Evolutionary conservation across 37 sponge, comb jelly and placozoan genomes (phyloP).

Genomic region (Cliona cf. orientalis): DNA sequence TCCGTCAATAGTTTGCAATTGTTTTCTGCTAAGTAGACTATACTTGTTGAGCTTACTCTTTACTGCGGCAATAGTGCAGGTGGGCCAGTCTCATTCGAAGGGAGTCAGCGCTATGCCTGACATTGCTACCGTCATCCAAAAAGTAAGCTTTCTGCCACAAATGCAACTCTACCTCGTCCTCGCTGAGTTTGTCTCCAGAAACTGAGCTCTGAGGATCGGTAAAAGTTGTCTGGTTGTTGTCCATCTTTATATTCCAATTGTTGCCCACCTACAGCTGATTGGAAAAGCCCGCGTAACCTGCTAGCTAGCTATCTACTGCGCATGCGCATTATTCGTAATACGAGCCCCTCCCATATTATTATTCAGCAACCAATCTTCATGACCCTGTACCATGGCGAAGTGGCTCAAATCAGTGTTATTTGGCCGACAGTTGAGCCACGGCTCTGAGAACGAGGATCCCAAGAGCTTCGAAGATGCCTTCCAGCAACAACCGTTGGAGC

Average conservation of each 20-base stretch:
- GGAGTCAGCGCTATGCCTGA: conserved; percentile 41
- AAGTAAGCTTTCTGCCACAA: conserved; percentile 73
- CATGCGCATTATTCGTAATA: background rate
- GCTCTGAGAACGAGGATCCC: conserved; percentile 66
- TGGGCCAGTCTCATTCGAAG: conserved; percentile 48
- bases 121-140: background rate
- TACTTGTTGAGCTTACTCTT: conserved; percentile 8
- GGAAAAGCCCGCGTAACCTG: background rate
- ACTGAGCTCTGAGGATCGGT: background rate
- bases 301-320: background rate
- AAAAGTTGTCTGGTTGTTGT: background rate
- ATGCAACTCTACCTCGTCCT: conserved; percentile 19
- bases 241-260: background rate
- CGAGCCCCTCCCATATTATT: background rate
- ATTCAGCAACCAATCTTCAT: no score
- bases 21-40: background rate
- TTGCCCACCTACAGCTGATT: background rate
- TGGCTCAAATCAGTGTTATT: conserved; percentile 66
- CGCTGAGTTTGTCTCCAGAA: background rate
- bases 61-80: conserved; percentile 6
- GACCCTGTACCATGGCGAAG: conserved; percentile 2
- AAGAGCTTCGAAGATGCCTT: conserved; percentile 66
- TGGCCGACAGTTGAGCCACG: conserved; percentile 77
- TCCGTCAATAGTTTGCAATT: background rate
- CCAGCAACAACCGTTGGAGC: no score